Evolutionary conservation across 2,113 vertebrate species (phyloP).

Genomic region (Gorsachius goisagi): DNA sequence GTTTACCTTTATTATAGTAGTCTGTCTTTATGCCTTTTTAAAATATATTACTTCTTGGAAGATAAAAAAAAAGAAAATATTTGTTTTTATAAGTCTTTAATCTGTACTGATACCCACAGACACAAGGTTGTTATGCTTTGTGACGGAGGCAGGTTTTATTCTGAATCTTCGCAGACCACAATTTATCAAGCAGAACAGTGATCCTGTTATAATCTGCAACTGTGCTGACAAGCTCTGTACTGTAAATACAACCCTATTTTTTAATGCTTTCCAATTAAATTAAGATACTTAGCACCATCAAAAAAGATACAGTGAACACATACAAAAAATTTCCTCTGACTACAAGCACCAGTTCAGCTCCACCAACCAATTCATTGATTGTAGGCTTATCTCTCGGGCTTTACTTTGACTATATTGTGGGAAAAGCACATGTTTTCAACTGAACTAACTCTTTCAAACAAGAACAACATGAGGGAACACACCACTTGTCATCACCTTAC

Average conservation of each 20-base stretch:
- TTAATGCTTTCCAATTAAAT: background rate
- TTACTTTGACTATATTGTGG: background rate
- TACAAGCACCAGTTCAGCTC: background rate
- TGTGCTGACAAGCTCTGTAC: background rate
- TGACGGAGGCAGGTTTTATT: background rate
- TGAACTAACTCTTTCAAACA: background rate
- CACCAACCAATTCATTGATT: background rate
- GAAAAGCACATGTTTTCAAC: background rate
- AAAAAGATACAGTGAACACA: background rate
- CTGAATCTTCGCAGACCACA: background rate
- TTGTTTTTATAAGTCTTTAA: background rate
- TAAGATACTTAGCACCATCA: background rate
- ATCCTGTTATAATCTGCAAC: background rate
- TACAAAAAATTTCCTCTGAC: background rate
- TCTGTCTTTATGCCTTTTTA: background rate
- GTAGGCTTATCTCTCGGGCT: background rate
- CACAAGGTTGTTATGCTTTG: background rate
- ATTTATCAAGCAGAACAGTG: background rate
- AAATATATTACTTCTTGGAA: background rate
- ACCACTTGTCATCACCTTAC: background rate
- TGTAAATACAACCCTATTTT: background rate
- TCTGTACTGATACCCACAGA: background rate
- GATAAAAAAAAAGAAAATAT: background rate
- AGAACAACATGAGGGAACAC: background rate
- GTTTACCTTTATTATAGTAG: background rate